These are phyloP conservation scores for Chlorospingus flavigularis DNA, from an alignment of 2,797 vertebrate genomes.

Conservation along the genomic window DNA sequence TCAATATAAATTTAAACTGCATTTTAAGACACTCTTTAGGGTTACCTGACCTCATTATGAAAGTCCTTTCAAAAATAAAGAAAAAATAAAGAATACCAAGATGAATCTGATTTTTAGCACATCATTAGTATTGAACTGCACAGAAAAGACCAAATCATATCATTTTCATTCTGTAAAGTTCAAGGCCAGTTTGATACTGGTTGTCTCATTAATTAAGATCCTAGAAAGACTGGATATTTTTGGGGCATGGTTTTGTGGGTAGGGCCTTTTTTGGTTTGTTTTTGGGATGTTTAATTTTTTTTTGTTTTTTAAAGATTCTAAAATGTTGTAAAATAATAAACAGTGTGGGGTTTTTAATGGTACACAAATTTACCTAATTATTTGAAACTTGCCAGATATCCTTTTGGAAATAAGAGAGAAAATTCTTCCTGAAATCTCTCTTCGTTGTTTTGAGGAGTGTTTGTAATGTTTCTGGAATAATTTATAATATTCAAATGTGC, in stretches of 20 bases:
- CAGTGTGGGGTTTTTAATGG: rapidly evolving
- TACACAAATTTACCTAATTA: background rate
- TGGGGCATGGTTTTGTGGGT: background rate
- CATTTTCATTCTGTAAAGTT: background rate
- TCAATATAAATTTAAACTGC: background rate
- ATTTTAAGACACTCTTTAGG: background rate
- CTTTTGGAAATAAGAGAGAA: background rate
- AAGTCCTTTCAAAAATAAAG: background rate
- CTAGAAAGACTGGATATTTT: rapidly evolving
- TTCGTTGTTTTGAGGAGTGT: background rate
- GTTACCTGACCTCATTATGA: background rate
- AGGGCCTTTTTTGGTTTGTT: background rate
- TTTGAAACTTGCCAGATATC: background rate
- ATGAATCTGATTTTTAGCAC: background rate
- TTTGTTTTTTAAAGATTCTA: rapidly evolving
- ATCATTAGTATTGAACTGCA: background rate
- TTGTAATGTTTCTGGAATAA: background rate
- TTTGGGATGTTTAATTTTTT: rapidly evolving
- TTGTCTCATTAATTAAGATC: background rate
- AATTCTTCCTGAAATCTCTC: background rate
- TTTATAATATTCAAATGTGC: background rate
- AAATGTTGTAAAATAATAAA: background rate
- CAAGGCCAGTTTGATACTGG: rapidly evolving
- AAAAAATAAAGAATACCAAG: background rate
- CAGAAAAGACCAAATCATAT: background rate